Conservation (phyloP, 2,113 vertebrate species). For the Lathamus discolor region DNA sequence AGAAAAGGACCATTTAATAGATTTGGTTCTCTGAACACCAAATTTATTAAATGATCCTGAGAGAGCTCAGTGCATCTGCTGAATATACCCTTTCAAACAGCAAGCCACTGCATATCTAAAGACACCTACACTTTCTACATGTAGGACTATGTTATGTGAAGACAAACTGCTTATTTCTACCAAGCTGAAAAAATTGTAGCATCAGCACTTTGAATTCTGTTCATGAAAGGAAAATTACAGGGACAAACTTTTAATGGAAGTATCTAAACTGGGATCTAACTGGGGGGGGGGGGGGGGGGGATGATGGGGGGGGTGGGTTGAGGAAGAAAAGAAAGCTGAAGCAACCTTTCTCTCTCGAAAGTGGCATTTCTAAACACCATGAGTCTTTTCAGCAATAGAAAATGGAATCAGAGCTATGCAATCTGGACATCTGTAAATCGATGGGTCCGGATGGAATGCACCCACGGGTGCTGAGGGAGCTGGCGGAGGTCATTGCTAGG, state of each 20-base stretch:
- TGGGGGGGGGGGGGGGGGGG: background rate
- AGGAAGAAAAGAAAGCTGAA: background rate
- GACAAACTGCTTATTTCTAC: constrained; percentile 26
- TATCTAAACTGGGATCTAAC: background rate
- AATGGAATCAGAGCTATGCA: constrained; percentile 5
- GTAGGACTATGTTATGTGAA: constrained; percentile 4
- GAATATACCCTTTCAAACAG: background rate
- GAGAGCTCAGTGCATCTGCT: background rate
- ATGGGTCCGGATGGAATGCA: too few relatives aligned
- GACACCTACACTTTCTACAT: constrained; percentile 1
- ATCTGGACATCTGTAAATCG: too few relatives aligned
- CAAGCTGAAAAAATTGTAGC: constrained; percentile 29
- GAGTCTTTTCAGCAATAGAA: constrained; percentile 18
- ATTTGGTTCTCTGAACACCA: background rate
- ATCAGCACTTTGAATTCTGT: constrained; percentile 32
- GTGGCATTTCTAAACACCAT: constrained; percentile 40
- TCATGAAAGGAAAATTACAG: constrained; percentile 38
- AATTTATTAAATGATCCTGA: background rate
- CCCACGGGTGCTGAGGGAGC: too few relatives aligned
- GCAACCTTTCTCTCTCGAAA: constrained; percentile 32
- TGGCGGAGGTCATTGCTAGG: too few relatives aligned
- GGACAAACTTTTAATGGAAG: constrained; percentile 30
- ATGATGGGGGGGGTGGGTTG: background rate
- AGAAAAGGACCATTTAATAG: background rate
- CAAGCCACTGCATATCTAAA: background rate